Conservation (phyloP, 1,140 invertebrate species). For the Linepithema humile region DNA sequence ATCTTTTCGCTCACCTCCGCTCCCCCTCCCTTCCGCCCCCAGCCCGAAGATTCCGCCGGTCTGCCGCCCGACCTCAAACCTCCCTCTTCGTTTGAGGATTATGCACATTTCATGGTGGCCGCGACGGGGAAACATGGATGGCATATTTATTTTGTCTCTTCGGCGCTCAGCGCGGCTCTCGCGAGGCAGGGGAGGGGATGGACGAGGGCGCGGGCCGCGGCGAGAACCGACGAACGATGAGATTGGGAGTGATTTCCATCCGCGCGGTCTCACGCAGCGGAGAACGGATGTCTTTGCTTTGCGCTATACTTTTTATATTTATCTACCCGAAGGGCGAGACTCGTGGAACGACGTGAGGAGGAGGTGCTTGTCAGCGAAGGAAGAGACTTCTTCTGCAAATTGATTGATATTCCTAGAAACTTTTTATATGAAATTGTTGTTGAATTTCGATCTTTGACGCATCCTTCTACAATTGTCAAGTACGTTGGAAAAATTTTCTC, state of each 20-base stretch:
- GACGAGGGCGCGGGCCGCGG: conserved; percentile 49
- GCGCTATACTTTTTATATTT: conserved; percentile 75
- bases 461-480: background rate
- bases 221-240: conserved; percentile 63
- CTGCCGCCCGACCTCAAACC: conserved; percentile 18
- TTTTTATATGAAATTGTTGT: background rate
- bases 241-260: conserved; percentile 60
- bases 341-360: conserved; percentile 36
- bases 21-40: background rate
- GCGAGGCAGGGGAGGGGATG: conserved; percentile 54
- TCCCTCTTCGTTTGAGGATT: conserved; percentile 80
- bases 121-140: conserved; percentile 72
- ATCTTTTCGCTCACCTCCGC: conserved; percentile 71
- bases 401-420: background rate
- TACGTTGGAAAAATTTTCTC: background rate
- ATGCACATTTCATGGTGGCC: conserved; percentile 67
- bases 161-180: conserved; percentile 59
- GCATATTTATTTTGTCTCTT: conserved; percentile 79
- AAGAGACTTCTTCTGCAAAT: background rate
- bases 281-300: conserved; percentile 69
- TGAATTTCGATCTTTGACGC: background rate
- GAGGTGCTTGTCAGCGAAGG: background rate
- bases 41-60: conserved; percentile 30
- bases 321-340: conserved; percentile 69
- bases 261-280: conserved; percentile 44